Evolutionary conservation across 2,113 vertebrate genomes (phyloP), one percentile per base, ranked within the genome.

Genomic region (Amazona vittata): DNA sequence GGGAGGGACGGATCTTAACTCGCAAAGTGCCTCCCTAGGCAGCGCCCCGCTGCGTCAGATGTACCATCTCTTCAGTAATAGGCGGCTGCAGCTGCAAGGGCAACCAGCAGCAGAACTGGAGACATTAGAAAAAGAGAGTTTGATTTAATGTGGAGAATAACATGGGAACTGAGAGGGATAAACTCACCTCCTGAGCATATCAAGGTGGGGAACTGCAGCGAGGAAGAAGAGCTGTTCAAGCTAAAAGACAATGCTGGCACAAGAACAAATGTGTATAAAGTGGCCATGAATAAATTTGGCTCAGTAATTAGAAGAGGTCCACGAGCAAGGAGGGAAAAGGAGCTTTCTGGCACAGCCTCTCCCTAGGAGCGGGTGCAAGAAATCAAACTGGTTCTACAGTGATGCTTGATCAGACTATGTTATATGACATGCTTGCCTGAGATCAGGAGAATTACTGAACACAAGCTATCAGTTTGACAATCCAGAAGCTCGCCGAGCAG

Each of bases 401-500:
- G 65, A 20, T 2, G n/a, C 41, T 44, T 5, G 19, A 41, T 50
- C 9, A 17, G 49, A 4, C 33, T 26, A 12, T 12, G 37, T 21
- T 47, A 3, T 0, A 16, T 0, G 1, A n/a, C 7, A 5, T 0
- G 2, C 41, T 33, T 31, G 35, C 73, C 55, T 6, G 43, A 2
- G 4, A 80, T 47, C 43, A 29, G 47, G 20, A 4, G 17, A 33
- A 7, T 50, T 39, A 18, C 15, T 57, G 41, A 53, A 11, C 28
- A 5, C 0, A 0, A 37, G 3, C 39, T 50, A 5, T 12, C 28
- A 5, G 33, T 26, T 13, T 33, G 75, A 26, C 15, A 39, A 4
- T 22, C 52, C 15, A 0, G 8, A 14, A 16, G 21, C 41, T 20
- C 1, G 2, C 24, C 1, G 20, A 5, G 11, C 53, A 55, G 53